Conservation (phyloP, 2,113 vertebrate genomes). For the Hirundichthys speculiger region DNA sequence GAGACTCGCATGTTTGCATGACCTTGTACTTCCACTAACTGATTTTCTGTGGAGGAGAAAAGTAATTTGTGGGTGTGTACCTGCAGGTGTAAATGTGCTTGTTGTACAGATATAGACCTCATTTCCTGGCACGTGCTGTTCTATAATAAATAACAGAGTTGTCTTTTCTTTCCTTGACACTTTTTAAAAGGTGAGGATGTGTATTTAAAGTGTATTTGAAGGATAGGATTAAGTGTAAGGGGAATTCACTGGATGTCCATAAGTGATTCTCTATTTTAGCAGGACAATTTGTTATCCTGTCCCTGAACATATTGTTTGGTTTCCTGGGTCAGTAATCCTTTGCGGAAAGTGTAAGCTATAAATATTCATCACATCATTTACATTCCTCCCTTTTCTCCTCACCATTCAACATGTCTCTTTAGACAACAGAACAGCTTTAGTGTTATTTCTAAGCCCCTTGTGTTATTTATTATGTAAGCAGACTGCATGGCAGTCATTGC, state of each 20-base stretch:
- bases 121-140: neutral
- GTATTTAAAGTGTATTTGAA: constrained; percentile 4
- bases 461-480: neutral
- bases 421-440: neutral
- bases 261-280: constrained; percentile 12
- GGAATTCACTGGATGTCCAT: neutral
- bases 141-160: constrained; percentile 6
- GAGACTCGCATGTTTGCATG: constrained; percentile 10
- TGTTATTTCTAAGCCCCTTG: neutral
- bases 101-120: neutral
- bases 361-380: constrained; percentile 29
- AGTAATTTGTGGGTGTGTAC: neutral
- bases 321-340: constrained; percentile 29
- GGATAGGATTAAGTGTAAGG: constrained; percentile 2
- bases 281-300: constrained; percentile 38
- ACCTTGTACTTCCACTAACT: constrained; percentile 19
- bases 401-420: neutral
- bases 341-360: constrained; percentile 20
- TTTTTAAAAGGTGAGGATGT: constrained; percentile 13
- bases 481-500: neutral
- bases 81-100: neutral
- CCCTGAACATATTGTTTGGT: constrained; percentile 15
- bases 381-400: neutral
- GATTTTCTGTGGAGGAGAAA: neutral
- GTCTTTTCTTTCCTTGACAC: neutral